Evolutionary conservation across 2,113 vertebrate species (phyloP).

Genomic region (Silurus meridionalis): DNA sequence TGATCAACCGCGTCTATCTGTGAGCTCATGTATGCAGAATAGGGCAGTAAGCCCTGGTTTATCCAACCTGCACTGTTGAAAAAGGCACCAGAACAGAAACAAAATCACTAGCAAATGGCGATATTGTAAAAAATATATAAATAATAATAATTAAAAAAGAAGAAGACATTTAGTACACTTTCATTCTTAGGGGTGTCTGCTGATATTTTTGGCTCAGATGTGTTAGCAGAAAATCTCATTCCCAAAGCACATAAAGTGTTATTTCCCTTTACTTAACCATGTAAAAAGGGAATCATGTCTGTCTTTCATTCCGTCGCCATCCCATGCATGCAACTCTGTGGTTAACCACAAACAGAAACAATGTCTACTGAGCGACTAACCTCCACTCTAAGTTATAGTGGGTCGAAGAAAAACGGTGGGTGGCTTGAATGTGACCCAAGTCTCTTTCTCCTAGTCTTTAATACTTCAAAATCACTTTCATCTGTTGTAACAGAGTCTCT

Average conservation of each 20-base stretch:
- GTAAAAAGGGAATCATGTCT: constrained; percentile 9
- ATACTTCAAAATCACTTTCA: constrained; percentile 19
- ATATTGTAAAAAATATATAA: background rate
- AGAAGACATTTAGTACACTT: background rate
- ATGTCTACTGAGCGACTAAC: background rate
- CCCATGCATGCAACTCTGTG: constrained; percentile 5
- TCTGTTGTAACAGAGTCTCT: constrained; percentile 27
- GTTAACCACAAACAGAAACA: constrained; percentile 18
- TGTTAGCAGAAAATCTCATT: background rate
- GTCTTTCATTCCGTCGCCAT: background rate
- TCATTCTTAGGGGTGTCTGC: background rate
- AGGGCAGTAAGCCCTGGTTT: background rate
- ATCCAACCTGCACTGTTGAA: background rate
- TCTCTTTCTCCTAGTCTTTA: constrained; percentile 1
- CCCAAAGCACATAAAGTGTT: constrained; percentile 2
- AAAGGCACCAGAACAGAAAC: background rate
- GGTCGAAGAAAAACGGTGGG: constrained; percentile 9
- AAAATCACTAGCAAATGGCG: background rate
- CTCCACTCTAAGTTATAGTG: constrained; percentile 1
- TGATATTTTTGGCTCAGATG: background rate
- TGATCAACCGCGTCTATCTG: background rate
- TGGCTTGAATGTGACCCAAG: constrained; percentile 15
- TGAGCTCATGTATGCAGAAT: background rate
- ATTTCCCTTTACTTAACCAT: background rate
- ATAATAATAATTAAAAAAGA: background rate